Percentiles rank a stretch among this genome's conserved stretches.
phyloP scores from a whole-genome alignment of 2,797 vertebrate species.

The Cetoscarus ocellatus region DNA sequence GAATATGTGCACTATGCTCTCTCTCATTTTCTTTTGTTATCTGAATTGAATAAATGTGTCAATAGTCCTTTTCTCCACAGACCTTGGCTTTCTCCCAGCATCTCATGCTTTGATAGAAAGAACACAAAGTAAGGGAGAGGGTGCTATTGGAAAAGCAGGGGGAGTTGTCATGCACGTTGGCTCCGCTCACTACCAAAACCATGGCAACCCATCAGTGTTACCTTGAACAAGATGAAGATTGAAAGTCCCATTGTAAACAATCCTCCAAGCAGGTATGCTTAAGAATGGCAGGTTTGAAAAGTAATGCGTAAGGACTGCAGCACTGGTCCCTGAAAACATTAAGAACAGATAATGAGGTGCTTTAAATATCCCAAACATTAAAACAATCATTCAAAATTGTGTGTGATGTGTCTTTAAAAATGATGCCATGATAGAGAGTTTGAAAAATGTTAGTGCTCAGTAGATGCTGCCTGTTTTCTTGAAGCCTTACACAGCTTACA shows the following conservation, averaged over 20 bases:
- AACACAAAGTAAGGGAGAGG: conserved; percentile 32
- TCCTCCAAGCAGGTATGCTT: conserved; percentile 1
- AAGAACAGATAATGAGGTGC: neutral
- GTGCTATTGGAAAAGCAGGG: conserved; percentile 35
- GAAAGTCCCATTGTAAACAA: conserved; percentile 15
- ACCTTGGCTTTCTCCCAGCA: conserved; percentile 52
- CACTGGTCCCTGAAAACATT: neutral
- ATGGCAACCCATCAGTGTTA: conserved; percentile 77
- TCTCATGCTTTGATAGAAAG: conserved; percentile 54
- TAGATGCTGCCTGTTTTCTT: too few relatives aligned
- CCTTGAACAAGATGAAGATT: conserved; percentile 75
- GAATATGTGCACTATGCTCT: neutral
- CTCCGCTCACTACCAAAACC: conserved; percentile 66
- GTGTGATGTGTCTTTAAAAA: neutral
- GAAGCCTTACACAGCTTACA: too few relatives aligned
- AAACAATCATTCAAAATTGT: neutral
- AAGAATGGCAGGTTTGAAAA: neutral
- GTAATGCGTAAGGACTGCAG: neutral
- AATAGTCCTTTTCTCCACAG: conserved; percentile 34
- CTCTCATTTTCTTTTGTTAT: neutral
- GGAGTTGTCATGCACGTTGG: conserved; percentile 39
- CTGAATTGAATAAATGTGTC: conserved; percentile 33
- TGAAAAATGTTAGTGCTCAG: too few relatives aligned
- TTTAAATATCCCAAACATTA: neutral
- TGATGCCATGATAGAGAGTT: too few relatives aligned